Evolutionary conservation across 2,888 invertebrate genomes (phyloP), one percentile per base, ranked within the genome.

Genomic region (Nasonia oneida): DNA sequence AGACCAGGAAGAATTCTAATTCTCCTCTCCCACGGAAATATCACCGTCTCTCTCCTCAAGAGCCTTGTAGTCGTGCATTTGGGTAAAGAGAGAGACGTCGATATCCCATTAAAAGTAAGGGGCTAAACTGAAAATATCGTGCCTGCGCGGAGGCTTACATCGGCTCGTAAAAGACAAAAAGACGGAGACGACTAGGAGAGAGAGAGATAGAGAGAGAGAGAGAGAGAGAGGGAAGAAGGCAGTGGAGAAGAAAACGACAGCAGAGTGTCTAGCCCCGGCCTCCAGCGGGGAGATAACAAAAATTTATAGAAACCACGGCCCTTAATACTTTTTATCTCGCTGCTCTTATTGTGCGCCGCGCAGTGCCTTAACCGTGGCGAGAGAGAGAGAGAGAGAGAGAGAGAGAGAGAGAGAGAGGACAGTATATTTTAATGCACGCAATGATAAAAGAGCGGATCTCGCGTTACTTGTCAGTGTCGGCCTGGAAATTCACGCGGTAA

Each of bases 401-500:
- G 79, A 70, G 79, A 70, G 50, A 79, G 47, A 79, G 67, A 39
- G 81, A 23, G 71, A 80, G 82, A 64, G 78, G 82, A 71, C 79
- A 64, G 80, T 82, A 87, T 87, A 85, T 82, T 87, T 87, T 84
- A 87, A 87, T 87, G 87, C 71, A 84, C 71, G 80, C 84, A 82
- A 82, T 88, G 88, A 87, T 85, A 87, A 86, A 87, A 82, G 87
- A 84, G 87, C 79, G 67, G 81, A 81, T 87, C 86, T 83, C 85
- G 85, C 84, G 87, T 87, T 86, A 87, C 87, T 87, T 87, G 87
- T 87, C 87, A 87, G 84, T 87, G 87, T 86, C 87, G 86, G 29
- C 78, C 77, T 79, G 74, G 82, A 81, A 87, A 87, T 87, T 87
- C 86, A 82, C 84, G 83, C 83, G 76, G 81, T 87, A 84, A 85